Percentiles rank a stretch among this genome's conserved stretches.
These are phyloP conservation scores for Ennomos fuscantarius DNA, from an alignment of 2,888 invertebrate genomes.

Conservation along the genomic window DNA sequence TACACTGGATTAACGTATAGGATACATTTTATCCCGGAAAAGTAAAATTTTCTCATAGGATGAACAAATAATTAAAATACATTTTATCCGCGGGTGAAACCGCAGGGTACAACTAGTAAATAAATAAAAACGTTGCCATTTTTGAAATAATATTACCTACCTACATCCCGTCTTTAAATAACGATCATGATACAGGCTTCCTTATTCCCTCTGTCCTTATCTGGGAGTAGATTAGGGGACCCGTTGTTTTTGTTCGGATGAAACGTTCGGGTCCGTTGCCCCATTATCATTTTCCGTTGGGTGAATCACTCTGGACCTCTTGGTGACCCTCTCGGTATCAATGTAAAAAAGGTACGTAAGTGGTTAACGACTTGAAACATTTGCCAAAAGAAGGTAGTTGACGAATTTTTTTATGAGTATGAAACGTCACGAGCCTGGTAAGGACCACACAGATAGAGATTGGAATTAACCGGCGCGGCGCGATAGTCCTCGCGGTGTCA, in stretches of 20 bases:
- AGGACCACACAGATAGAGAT: not conserved
- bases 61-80: too few relatives aligned
- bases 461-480: too few relatives aligned
- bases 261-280: conserved; percentile 57
- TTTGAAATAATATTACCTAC: conserved; percentile 27
- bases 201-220: conserved; percentile 31
- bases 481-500: too few relatives aligned
- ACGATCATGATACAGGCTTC: conserved; percentile 33
- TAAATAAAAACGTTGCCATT: conserved; percentile 18
- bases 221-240: conserved; percentile 61
- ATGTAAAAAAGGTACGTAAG: conserved; percentile 35
- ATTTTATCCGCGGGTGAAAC: too few relatives aligned
- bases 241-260: conserved; percentile 65
- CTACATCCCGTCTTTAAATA: conserved; percentile 29
- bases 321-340: conserved; percentile 32
- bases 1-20: not conserved
- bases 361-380: conserved; percentile 34
- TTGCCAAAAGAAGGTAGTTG: conserved; percentile 19
- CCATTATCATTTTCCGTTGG: conserved; percentile 69
- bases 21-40: conserved; percentile 7
- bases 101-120: too few relatives aligned
- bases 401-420: conserved; percentile 8
- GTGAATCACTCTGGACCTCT: conserved; percentile 46
- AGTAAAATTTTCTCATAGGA: too few relatives aligned
- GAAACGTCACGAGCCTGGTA: not conserved